phyloP scores from a whole-genome alignment of 2,888 invertebrate genomes.

The Hymenopus coronatus region DNA sequence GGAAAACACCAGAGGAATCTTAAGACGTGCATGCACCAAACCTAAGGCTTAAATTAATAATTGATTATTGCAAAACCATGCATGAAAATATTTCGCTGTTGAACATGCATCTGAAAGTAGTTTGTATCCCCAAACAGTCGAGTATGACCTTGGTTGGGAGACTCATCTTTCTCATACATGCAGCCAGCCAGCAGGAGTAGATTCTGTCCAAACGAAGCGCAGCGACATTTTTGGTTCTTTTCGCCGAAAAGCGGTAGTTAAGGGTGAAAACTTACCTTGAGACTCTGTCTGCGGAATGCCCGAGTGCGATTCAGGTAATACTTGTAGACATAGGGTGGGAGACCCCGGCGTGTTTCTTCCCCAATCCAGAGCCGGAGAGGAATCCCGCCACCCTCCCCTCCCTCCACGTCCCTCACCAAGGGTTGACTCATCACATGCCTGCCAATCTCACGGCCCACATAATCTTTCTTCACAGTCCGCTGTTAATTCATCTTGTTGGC shows the following conservation, averaged over 20 bases:
- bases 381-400: slow-evolving; percentile 36
- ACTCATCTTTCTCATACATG: no score
- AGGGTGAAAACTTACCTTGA: slow-evolving; percentile 23
- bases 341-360: slow-evolving; percentile 60
- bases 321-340: slow-evolving; percentile 64
- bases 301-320: slow-evolving; percentile 53
- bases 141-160: no score
- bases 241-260: neutral
- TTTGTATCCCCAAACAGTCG: neutral
- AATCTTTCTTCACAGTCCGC: neutral
- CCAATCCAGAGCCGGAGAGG: slow-evolving; percentile 57
- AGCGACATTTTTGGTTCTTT: no score
- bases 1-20: neutral
- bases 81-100: neutral
- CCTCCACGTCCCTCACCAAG: slow-evolving; percentile 44
- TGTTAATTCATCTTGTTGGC: neutral
- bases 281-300: slow-evolving; percentile 31
- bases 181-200: no score
- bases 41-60: neutral
- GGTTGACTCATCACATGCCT: slow-evolving; percentile 44
- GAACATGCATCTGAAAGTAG: neutral
- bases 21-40: neutral
- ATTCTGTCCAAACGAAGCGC: no score
- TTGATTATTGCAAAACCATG: neutral
- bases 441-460: neutral